Evolutionary conservation across 2,888 invertebrate genomes (phyloP).

Genomic region (Lasius fuliginosus): DNA sequence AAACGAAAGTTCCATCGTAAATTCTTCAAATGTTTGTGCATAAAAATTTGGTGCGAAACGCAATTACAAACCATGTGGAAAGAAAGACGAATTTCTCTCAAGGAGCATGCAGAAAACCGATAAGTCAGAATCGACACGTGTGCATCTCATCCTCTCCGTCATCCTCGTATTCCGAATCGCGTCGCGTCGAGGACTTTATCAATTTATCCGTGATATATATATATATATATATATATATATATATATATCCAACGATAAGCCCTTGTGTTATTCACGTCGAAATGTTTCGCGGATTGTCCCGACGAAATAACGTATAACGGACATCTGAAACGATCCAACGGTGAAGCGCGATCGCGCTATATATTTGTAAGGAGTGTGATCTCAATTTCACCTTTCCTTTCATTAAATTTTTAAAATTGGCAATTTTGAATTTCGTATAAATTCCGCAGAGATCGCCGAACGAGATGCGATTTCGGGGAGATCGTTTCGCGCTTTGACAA

Average conservation of each 20-base stretch:
- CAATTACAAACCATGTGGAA: slow-evolving; percentile 10
- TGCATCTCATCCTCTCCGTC: slow-evolving; percentile 23
- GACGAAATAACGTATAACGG: slow-evolving; percentile 24
- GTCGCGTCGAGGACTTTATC: slow-evolving; percentile 54
- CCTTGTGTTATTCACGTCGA: slow-evolving; percentile 26
- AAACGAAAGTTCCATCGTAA: neutral
- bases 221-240: no score
- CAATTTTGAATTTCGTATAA: neutral
- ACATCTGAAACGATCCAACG: slow-evolving; percentile 42
- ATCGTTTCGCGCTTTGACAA: neutral
- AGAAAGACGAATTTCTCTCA: slow-evolving; percentile 5
- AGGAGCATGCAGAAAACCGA: slow-evolving; percentile 28
- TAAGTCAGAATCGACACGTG: slow-evolving; percentile 56
- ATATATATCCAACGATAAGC: slow-evolving; percentile 25
- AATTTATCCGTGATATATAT: slow-evolving; percentile 46
- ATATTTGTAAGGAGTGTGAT: neutral
- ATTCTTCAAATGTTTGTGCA: neutral
- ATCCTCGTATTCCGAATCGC: neutral
- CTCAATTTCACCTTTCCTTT: neutral
- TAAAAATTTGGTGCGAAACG: slow-evolving; percentile 3
- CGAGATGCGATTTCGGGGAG: neutral
- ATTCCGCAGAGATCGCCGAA: neutral
- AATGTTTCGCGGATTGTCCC: slow-evolving; percentile 44
- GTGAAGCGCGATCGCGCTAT: neutral
- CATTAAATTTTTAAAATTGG: slow-evolving; percentile 12